Evolutionary conservation across 2,888 invertebrate genomes (phyloP).

Genomic region (Archips xylosteana): DNA sequence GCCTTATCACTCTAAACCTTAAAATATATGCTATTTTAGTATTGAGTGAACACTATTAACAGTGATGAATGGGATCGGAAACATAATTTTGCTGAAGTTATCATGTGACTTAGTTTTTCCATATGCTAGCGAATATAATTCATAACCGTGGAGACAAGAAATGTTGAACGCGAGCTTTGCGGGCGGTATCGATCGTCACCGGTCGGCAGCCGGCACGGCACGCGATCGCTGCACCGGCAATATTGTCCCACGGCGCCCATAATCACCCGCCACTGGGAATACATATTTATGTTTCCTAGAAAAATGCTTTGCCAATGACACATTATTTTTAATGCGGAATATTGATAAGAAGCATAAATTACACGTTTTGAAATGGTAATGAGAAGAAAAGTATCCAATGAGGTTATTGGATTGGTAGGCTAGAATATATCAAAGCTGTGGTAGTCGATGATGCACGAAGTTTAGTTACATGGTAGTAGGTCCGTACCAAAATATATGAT

Average conservation of each 20-base stretch:
- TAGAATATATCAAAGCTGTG: neutral
- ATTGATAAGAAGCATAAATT: neutral
- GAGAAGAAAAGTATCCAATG: neutral
- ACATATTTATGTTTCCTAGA: slow-evolving; percentile 22
- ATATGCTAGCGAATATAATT: neutral
- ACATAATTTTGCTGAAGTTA: neutral
- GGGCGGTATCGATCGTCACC: slow-evolving; percentile 77
- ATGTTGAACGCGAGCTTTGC: slow-evolving; percentile 74
- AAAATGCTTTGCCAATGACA: slow-evolving; percentile 19
- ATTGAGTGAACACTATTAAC: slow-evolving; percentile 2
- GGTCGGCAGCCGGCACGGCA: slow-evolving; percentile 60
- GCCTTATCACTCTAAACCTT: slow-evolving; percentile 8
- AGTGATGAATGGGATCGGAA: neutral
- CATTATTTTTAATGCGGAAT: slow-evolving; percentile 14
- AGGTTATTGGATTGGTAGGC: neutral
- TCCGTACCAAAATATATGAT: too few relatives aligned
- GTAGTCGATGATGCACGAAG: neutral
- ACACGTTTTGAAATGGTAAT: neutral
- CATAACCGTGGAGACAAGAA: slow-evolving; percentile 54
- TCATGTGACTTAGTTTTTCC: neutral
- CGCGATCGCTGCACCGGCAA: slow-evolving; percentile 76
- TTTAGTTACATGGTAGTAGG: too few relatives aligned
- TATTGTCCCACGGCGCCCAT: slow-evolving; percentile 50
- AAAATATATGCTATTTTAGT: neutral
- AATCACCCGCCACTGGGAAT: slow-evolving; percentile 40